phyloP scores from a whole-genome alignment of 2,888 invertebrate species.

The Lapara coniferarum region DNA sequence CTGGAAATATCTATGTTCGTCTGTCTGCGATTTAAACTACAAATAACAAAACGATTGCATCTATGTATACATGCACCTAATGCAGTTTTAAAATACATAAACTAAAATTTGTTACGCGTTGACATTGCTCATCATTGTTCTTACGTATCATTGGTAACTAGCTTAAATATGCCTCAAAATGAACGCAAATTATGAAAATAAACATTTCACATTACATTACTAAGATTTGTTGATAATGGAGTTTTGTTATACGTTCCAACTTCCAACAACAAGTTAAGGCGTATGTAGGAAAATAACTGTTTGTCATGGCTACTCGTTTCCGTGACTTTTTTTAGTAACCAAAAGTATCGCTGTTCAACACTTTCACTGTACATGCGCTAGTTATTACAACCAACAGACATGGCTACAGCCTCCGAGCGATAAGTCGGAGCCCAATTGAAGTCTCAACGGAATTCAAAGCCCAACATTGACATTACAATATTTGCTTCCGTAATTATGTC shows the following conservation, averaged over 20 bases:
- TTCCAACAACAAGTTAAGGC: not conserved
- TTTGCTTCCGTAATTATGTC: conserved; percentile 6
- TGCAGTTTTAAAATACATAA: not conserved
- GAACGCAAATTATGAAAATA: not conserved
- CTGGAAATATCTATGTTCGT: conserved; percentile 37
- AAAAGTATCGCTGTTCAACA: conserved; percentile 32
- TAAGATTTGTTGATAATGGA: not conserved
- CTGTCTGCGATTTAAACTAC: conserved; percentile 8
- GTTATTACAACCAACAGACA: conserved; percentile 41
- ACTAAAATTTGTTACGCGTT: not conserved
- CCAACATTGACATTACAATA: not conserved
- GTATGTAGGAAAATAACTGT: not conserved
- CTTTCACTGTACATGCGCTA: conserved; percentile 66
- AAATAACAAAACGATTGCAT: conserved; percentile 18
- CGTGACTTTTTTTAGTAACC: not conserved
- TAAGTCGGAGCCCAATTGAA: not conserved
- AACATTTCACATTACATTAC: not conserved
- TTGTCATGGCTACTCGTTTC: not conserved
- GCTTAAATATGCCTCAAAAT: not conserved
- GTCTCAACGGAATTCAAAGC: conserved; percentile 1
- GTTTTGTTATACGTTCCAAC: not conserved
- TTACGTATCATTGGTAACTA: not conserved
- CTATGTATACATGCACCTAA: not conserved
- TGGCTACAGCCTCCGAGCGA: conserved; percentile 31
- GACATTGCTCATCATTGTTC: not conserved